Percentiles rank a stretch among this genome's conserved stretches.
phyloP scores from a whole-genome alignment of 1,140 invertebrate species.

The Cecropterus lyciades region DNA sequence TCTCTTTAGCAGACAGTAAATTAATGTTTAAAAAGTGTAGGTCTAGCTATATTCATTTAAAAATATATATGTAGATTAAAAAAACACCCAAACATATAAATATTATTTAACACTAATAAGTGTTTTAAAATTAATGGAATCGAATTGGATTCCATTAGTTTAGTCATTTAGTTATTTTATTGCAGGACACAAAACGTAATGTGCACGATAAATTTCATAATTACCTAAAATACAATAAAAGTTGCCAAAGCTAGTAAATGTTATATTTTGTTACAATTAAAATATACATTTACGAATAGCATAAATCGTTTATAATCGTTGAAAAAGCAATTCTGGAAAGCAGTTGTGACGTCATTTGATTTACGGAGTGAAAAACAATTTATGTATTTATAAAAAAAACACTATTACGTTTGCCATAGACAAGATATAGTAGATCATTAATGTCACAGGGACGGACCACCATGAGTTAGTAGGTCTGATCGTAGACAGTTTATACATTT shows the following conservation, averaged over 20 bases:
- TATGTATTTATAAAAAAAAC: slow-evolving; percentile 34
- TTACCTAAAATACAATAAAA: slow-evolving; percentile 6
- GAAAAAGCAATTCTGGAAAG: slow-evolving; percentile 2
- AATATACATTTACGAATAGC: too few species aligned
- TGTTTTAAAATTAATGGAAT: too few species aligned
- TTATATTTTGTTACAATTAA: too few species aligned
- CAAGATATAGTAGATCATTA: slow-evolving; percentile 25
- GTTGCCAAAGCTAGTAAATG: neutral
- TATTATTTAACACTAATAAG: too few species aligned
- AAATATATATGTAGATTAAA: too few species aligned
- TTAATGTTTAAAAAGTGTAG: too few species aligned
- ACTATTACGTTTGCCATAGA: slow-evolving; percentile 9
- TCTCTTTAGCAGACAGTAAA: too few species aligned
- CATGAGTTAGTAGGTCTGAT: slow-evolving; percentile 1
- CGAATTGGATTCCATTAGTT: too few species aligned
- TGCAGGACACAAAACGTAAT: too few species aligned
- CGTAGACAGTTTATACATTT: slow-evolving; percentile 1
- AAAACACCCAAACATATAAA: too few species aligned
- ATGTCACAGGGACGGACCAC: slow-evolving; percentile 27
- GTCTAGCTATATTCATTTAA: too few species aligned
- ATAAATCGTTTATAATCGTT: slow-evolving; percentile 11
- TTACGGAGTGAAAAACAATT: slow-evolving; percentile 26
- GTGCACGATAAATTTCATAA: neutral
- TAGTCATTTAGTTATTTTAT: too few species aligned
- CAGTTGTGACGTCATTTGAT: slow-evolving; percentile 4